phyloP scores from a whole-genome alignment of 2,113 vertebrate genomes.

The human region GRCh38 chrX:32719501-32720000 shows the following conservation, averaged over 20 bases:
- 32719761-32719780: background rate
- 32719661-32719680: background rate
- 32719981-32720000: background rate
- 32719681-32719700: background rate
- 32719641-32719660: background rate
- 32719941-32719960: no score
- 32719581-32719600: constrained; percentile 4
- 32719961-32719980: background rate
- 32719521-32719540: background rate
- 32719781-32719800: background rate
- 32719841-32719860: background rate
- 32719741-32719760: constrained; percentile 9
- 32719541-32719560: constrained; percentile 20
- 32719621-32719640: background rate
- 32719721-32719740: constrained; percentile 40
- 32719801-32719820: background rate
- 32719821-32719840: background rate
- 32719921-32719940: no score
- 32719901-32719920: background rate
- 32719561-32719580: background rate
- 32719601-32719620: constrained; percentile 25
- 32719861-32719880: background rate
- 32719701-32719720: background rate
- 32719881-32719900: background rate
- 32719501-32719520: background rate